phyloP scores from a whole-genome alignment of 2,888 invertebrate species.

The Brassicogethes aeneus region DNA sequence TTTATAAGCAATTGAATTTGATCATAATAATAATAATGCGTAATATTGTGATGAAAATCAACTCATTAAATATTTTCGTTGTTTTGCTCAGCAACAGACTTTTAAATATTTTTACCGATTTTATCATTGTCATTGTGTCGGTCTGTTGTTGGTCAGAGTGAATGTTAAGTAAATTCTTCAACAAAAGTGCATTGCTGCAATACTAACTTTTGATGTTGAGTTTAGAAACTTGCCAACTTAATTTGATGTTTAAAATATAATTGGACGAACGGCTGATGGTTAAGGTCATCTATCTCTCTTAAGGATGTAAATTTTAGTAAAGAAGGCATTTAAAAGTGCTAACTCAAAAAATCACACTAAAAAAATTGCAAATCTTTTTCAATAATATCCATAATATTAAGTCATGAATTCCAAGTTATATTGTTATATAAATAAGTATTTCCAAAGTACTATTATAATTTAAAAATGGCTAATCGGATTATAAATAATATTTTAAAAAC shows the following conservation, averaged over 20 bases:
- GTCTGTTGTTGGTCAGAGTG: too few relatives aligned
- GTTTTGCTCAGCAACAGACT: too few relatives aligned
- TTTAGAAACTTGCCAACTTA: conserved; percentile 2
- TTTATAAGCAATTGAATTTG: too few relatives aligned
- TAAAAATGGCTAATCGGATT: conserved; percentile 24
- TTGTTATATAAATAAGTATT: conserved; percentile 29
- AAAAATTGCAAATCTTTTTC: conserved; percentile 30
- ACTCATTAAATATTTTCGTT: too few relatives aligned
- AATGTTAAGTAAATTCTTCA: too few relatives aligned
- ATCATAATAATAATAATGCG: too few relatives aligned
- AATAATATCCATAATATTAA: conserved; percentile 30
- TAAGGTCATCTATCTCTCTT: conserved; percentile 40
- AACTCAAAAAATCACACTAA: conserved; percentile 1
- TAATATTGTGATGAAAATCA: too few relatives aligned
- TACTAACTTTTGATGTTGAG: too few relatives aligned
- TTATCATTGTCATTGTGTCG: too few relatives aligned
- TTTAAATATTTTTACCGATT: too few relatives aligned
- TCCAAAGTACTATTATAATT: conserved; percentile 17
- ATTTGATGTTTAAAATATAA: conserved; percentile 1
- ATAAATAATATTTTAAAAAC: conserved; percentile 24
- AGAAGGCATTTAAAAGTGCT: conserved; percentile 7
- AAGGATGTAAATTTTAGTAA: conserved; percentile 19
- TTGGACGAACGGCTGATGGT: conserved; percentile 10
- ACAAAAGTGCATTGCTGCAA: too few relatives aligned
- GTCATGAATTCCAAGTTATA: conserved; percentile 29